Evolutionary conservation across 2,797 vertebrate species (phyloP).

Genomic region (Xiphorhynchus erythropygius): DNA sequence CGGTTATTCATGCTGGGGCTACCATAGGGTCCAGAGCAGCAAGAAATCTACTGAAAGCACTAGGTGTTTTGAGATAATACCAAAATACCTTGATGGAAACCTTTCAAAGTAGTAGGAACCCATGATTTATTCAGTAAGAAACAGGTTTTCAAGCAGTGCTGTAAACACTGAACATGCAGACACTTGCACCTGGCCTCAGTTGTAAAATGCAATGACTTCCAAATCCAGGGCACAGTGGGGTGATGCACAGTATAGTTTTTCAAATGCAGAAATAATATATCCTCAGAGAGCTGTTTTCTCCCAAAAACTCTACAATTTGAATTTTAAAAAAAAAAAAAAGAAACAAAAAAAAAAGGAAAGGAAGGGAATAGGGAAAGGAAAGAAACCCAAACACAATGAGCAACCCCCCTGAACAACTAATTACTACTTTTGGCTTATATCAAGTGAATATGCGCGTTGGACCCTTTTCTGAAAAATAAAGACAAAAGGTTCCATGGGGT

Average conservation of each 20-base stretch:
- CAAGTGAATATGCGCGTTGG: fast-evolving
- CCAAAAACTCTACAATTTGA: not conserved
- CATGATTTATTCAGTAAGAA: not conserved
- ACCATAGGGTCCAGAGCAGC: not conserved
- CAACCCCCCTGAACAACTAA: not conserved
- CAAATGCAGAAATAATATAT: not conserved
- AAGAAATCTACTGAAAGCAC: not conserved
- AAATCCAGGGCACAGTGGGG: not conserved
- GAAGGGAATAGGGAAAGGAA: too few species aligned
- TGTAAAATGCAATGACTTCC: not conserved
- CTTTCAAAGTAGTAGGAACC: not conserved
- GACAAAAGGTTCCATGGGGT: fast-evolving
- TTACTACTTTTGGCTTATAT: not conserved
- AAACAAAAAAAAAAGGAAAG: too few species aligned
- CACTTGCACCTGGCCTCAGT: not conserved
- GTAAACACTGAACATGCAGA: not conserved
- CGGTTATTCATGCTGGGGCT: not conserved
- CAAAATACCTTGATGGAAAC: not conserved
- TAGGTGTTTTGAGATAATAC: not conserved
- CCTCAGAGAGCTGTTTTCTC: not conserved
- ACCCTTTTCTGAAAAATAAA: not conserved
- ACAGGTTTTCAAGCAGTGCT: not conserved
- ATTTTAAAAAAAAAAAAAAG: too few species aligned
- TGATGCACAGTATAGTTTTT: not conserved
- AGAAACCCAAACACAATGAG: not conserved